Conservation (phyloP, 2,113 vertebrate species). For the Chloroceryle aenea region DNA sequence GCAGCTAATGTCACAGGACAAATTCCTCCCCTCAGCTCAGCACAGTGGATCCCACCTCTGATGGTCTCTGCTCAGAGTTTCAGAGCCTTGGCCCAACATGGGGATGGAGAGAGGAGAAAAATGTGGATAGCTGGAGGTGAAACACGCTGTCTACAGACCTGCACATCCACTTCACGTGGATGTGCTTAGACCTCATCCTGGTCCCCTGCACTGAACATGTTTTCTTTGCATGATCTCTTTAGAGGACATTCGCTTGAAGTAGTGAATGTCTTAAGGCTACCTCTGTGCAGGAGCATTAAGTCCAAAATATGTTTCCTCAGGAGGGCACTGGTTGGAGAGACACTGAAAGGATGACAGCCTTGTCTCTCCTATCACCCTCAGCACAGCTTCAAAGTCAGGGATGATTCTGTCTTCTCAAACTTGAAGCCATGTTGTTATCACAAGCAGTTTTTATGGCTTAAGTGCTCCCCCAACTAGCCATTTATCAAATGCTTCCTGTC, state of each 20-base stretch:
- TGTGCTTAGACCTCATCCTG: neutral
- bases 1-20: neutral
- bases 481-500: conserved; percentile 50
- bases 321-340: neutral
- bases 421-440: neutral
- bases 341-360: neutral
- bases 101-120: neutral
- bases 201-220: neutral
- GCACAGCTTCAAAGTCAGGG: neutral
- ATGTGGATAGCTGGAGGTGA: neutral
- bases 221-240: neutral
- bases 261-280: neutral
- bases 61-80: neutral
- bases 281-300: neutral
- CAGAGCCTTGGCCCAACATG: neutral
- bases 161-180: neutral
- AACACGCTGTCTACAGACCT: neutral
- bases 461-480: conserved; percentile 46
- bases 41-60: neutral
- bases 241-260: neutral
- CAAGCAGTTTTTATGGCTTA: conserved; percentile 25
- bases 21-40: neutral
- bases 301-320: neutral
- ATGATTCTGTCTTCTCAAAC: neutral
- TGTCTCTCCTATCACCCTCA: neutral